Base-by-base conservation (phyloP, 92 coral and sea anemone genomes). In the Zoanthus sociatus region DNA sequence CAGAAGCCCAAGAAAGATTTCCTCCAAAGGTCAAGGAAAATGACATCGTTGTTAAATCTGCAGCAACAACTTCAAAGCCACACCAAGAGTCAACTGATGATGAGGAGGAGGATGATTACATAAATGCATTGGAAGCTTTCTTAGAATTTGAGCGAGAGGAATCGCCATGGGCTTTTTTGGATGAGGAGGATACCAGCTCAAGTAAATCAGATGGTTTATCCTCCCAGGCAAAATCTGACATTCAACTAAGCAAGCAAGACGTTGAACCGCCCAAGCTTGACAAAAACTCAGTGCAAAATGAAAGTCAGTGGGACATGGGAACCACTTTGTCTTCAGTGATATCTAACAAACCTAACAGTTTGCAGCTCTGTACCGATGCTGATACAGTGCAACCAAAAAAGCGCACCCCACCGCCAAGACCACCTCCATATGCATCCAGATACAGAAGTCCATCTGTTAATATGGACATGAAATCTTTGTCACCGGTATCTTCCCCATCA, bases 81-180 rank as follows among this genome's bases (percentile, higher is more conserved):
- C 11, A 13, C 11, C 60, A 44, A 47, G 73, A 44, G 17, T 20
- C n/a, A n/a, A 66, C 7, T 44, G 21, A 5, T 18, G 44, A 54
- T 81, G 75, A 74, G 46, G 75, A 81, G 46, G 58, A 58, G 14
- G 84, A 79, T 37, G 84, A 79, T 18, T 66, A 75, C 5, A 12
- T 66, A 33, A 64, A 26, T 9, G 75, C 75, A 44, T 71, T 81
- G 70, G 85, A 81, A 46, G 85, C 85, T 47, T 81, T 81, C 75
- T 20, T 81, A 73, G 85, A 81, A 46, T 81, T 81, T 81, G 85
- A 81, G 44, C 66, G 85, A 17, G 55, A 81, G 66, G 85, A 81
- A 26, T 81, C 85, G 42, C 85, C 85, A 1, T 81, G 85, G 85
- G 85, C 85, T 5, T 81, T 81, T 68, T 48, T 81, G 58, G 85